phyloP scores from a whole-genome alignment of 2,797 vertebrate species.

The Pempheris klunzingeri region DNA sequence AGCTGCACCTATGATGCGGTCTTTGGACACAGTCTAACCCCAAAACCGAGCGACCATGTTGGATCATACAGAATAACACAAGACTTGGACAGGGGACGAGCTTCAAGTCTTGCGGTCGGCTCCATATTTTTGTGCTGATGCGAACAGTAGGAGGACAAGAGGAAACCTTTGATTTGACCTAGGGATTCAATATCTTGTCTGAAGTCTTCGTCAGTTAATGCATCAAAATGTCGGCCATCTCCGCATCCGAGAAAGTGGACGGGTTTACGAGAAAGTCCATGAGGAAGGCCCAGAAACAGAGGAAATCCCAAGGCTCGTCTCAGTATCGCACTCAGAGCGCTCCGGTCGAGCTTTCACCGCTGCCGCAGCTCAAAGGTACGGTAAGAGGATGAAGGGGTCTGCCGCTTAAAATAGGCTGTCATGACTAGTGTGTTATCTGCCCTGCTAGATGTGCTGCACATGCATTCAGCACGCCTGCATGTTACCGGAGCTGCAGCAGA shows the following conservation, averaged over 20 bases:
- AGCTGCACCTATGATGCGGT: slow-evolving; percentile 54
- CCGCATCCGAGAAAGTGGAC: slow-evolving; percentile 98
- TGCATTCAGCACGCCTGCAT: background rate
- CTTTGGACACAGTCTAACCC: slow-evolving; percentile 55
- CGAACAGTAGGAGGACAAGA: slow-evolving; percentile 47
- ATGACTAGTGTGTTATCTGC: slow-evolving; percentile 19
- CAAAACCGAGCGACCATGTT: slow-evolving; percentile 58
- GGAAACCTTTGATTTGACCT: slow-evolving; percentile 43
- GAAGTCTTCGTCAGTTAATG: slow-evolving; percentile 64
- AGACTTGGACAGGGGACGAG: slow-evolving; percentile 36
- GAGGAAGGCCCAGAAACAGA: slow-evolving; percentile 96
- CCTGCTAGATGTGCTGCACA: slow-evolving; percentile 16
- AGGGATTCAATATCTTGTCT: slow-evolving; percentile 52
- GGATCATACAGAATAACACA: slow-evolving; percentile 67
- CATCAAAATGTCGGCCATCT: slow-evolving; percentile 93
- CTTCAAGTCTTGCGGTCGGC: slow-evolving; percentile 42
- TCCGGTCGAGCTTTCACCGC: slow-evolving; percentile 91
- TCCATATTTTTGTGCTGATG: slow-evolving; percentile 61
- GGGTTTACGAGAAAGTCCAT: slow-evolving; percentile 98
- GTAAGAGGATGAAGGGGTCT: slow-evolving; percentile 79
- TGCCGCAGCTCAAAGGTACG: slow-evolving; percentile 96
- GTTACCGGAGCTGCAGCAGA: background rate
- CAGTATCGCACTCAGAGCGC: slow-evolving; percentile 93
- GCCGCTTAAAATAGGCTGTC: slow-evolving; percentile 59
- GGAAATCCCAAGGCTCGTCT: slow-evolving; percentile 94